A percentile compares a stretch with the other conserved stretches of the same genome.
These are phyloP conservation scores for Baronia brevicornis DNA, from an alignment of 2,888 invertebrate genomes.

Conservation along the genomic window DNA sequence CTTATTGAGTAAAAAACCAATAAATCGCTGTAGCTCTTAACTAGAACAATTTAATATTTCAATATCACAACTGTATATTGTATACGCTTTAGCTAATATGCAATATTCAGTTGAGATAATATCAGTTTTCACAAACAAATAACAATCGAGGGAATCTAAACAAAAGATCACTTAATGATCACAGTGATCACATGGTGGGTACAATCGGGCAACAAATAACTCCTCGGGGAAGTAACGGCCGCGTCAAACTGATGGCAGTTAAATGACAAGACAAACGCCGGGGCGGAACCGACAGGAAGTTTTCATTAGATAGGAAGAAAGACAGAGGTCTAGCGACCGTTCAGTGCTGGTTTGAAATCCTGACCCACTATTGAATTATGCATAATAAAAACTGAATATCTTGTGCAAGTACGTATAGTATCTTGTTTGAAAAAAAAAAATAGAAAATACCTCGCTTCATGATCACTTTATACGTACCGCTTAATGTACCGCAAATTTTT, in stretches of 20 bases:
- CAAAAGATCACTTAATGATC: constrained; percentile 64
- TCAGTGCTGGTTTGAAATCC: constrained; percentile 37
- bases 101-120: constrained; percentile 47
- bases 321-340: constrained; percentile 30
- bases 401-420: constrained; percentile 22
- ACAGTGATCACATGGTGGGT: constrained; percentile 53
- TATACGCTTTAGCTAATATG: too few relatives aligned
- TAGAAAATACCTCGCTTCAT: too few relatives aligned
- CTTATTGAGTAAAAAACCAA: too few relatives aligned
- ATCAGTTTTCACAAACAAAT: constrained; percentile 55
- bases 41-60: constrained; percentile 41
- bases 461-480: constrained; percentile 17
- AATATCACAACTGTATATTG: constrained; percentile 33
- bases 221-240: constrained; percentile 51
- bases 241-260: constrained; percentile 39
- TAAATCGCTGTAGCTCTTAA: too few relatives aligned
- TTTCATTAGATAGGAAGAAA: constrained; percentile 55
- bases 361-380: constrained; percentile 54
- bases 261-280: constrained; percentile 68
- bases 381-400: constrained; percentile 33
- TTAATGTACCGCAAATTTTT: constrained; percentile 20
- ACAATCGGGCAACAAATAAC: constrained; percentile 70
- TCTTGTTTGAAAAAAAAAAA: constrained; percentile 22
- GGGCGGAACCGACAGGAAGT: constrained; percentile 47
- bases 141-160: constrained; percentile 58